Base-by-base conservation (phyloP, 2,888 invertebrate genomes). In the Cephalotes varians region DNA sequence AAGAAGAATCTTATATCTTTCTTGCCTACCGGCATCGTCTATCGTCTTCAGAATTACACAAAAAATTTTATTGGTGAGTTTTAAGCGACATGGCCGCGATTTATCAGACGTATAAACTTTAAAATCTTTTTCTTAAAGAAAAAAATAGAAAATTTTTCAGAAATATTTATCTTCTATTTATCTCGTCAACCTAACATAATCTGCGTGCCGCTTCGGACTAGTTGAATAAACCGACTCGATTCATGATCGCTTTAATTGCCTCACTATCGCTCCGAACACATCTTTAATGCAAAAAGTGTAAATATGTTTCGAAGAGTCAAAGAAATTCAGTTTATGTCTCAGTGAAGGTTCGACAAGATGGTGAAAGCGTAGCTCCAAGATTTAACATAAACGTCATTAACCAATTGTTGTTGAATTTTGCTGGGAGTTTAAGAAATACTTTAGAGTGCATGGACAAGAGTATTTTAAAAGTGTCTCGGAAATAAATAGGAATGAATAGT, bases 251-350 rank as follows among this genome's bases (percentile, higher is more conserved):
- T n/a, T 31, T 9, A 31, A n/a, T 18, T n/a, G 51, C 73, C 88
- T 83, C 88, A 83, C 86, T 67, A 84, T 74, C 28, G 21, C 10
- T n/a, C 1, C 1, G 10, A 56, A 49, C 15, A 56, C 65, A 62
- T 73, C 64, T 71, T 44, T 15, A 10, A 7, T 2, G 44, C 12
- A 15, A 25, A 64, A 51, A 40, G 31, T 44, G n/a, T 44, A 31
- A 62, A 56, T 7, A 21, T 37, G 12, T 64, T 6, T 37, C 2
- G 34, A 81, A 28, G n/a, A 15, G 15, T 31, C 4, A 25, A 18
- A 28, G n/a, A 64, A 64, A 69, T 56, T 51, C 47, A 58, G 56
- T 58, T 40, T 72, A 2, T 28, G 64, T 40, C 28, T 40, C 31
- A 12, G 12, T 40, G 34, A 72, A 62, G 58, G 47, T 56, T 64